A percentile compares a stretch with the other conserved stretches of the same genome.
phyloP scores from a whole-genome alignment of 1,140 invertebrate species.

The Patella vulgata region DNA sequence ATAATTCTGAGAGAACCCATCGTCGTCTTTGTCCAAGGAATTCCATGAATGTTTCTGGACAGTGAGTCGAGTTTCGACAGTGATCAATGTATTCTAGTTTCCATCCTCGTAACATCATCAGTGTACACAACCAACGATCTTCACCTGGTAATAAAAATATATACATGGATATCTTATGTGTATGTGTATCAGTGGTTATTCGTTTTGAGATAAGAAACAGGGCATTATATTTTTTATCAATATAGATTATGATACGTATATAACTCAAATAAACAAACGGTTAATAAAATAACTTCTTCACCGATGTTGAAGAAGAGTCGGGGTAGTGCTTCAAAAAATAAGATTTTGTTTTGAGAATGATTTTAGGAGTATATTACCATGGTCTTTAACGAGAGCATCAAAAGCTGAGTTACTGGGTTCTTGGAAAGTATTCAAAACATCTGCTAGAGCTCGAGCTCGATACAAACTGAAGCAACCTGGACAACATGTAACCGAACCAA shows the following conservation, averaged over 20 bases:
- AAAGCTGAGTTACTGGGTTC: constrained; percentile 67
- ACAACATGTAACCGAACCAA: constrained; percentile 73
- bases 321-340: too few relatives aligned
- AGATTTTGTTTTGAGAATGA: too few relatives aligned
- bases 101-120: constrained; percentile 41
- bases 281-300: too few relatives aligned
- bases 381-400: constrained; percentile 73
- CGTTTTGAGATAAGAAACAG: too few relatives aligned
- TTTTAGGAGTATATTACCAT: too few relatives aligned
- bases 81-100: constrained; percentile 34
- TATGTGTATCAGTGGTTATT: too few relatives aligned
- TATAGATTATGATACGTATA: too few relatives aligned
- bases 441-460: constrained; percentile 71
- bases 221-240: too few relatives aligned
- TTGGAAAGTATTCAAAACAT: constrained; percentile 71
- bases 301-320: too few relatives aligned
- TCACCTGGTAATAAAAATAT: constrained; percentile 25
- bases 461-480: constrained; percentile 74
- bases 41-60: constrained; percentile 35
- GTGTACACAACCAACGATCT: constrained; percentile 43
- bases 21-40: constrained; percentile 48
- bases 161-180: too few relatives aligned
- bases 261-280: too few relatives aligned
- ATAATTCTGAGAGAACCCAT: constrained; percentile 74
- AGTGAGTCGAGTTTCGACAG: constrained; percentile 36